Evolutionary conservation across 2,888 invertebrate species (phyloP).

Genomic region (Andrena minutula): DNA sequence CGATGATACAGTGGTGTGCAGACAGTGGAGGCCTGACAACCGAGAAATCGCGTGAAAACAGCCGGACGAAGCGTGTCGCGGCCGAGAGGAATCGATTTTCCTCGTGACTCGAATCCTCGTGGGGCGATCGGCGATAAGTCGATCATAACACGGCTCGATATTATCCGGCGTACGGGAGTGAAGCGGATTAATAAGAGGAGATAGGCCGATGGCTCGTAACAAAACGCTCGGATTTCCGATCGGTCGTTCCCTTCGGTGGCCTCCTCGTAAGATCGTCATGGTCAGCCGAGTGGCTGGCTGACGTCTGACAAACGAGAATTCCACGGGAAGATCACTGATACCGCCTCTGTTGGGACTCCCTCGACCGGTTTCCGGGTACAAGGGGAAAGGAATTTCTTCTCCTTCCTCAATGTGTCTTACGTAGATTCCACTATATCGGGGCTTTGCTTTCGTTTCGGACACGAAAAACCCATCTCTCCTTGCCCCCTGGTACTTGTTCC

Average conservation of each 20-base stretch:
- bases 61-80: slow-evolving; percentile 37
- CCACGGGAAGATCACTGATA: slow-evolving; percentile 68
- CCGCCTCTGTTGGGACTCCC: slow-evolving; percentile 52
- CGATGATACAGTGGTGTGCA: background rate
- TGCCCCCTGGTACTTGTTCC: background rate
- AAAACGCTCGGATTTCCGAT: slow-evolving; percentile 64
- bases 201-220: slow-evolving; percentile 51
- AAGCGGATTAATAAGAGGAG: slow-evolving; percentile 65
- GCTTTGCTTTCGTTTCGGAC: slow-evolving; percentile 7
- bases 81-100: slow-evolving; percentile 35
- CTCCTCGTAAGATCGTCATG: slow-evolving; percentile 64
- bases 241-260: slow-evolving; percentile 53
- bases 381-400: slow-evolving; percentile 57
- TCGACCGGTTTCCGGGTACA: slow-evolving; percentile 70
- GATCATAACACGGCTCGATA: slow-evolving; percentile 59
- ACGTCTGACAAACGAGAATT: slow-evolving; percentile 74
- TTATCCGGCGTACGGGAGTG: slow-evolving; percentile 49
- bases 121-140: slow-evolving; percentile 55
- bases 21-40: slow-evolving; percentile 2
- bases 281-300: slow-evolving; percentile 64
- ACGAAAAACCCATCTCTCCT: background rate
- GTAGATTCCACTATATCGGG: slow-evolving; percentile 30
- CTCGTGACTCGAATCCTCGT: slow-evolving; percentile 19
- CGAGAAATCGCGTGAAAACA: slow-evolving; percentile 31
- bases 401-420: slow-evolving; percentile 43